Conservation (phyloP, 2,888 invertebrate genomes). For the Epistrophella euchroma region DNA sequence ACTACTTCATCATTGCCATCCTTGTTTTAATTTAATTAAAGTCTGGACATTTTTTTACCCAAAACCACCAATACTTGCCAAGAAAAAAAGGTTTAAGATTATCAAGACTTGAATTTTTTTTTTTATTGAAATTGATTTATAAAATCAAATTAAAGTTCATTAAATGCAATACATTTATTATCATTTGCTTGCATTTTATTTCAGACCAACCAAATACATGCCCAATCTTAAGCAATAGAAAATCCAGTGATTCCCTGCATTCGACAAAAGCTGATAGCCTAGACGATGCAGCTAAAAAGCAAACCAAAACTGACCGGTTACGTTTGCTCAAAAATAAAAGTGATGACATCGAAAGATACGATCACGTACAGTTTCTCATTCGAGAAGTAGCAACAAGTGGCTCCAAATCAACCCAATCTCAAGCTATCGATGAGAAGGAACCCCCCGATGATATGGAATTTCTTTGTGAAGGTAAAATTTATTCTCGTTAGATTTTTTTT, state of each 20-base stretch:
- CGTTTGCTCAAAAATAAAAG: constrained; percentile 83
- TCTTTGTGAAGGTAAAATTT: constrained; percentile 81
- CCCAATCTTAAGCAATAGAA: constrained; percentile 75
- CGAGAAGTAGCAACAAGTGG: constrained; percentile 90
- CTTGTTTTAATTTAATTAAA: too few relatives aligned
- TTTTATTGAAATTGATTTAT: too few relatives aligned
- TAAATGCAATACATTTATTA: neutral
- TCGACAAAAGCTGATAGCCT: constrained; percentile 78
- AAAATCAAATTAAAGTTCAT: too few relatives aligned
- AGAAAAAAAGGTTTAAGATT: too few relatives aligned
- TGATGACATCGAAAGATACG: constrained; percentile 86
- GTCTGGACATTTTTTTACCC: too few relatives aligned
- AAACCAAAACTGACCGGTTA: constrained; percentile 80
- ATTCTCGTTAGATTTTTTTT: neutral
- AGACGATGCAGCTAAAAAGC: constrained; percentile 80
- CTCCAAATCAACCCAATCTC: constrained; percentile 85
- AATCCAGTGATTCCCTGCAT: constrained; percentile 66
- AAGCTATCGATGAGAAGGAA: constrained; percentile 80
- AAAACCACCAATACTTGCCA: too few relatives aligned
- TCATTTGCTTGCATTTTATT: neutral
- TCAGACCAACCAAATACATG: constrained; percentile 74
- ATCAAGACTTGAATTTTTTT: too few relatives aligned
- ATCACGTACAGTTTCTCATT: constrained; percentile 96
- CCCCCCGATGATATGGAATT: constrained; percentile 82
- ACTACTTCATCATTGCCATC: too few relatives aligned